Percentiles rank a stretch among this genome's conserved stretches.
Evolutionary conservation across 2,888 invertebrate genomes (phyloP).

Genomic region (Dyspetes luteomarginatus): DNA sequence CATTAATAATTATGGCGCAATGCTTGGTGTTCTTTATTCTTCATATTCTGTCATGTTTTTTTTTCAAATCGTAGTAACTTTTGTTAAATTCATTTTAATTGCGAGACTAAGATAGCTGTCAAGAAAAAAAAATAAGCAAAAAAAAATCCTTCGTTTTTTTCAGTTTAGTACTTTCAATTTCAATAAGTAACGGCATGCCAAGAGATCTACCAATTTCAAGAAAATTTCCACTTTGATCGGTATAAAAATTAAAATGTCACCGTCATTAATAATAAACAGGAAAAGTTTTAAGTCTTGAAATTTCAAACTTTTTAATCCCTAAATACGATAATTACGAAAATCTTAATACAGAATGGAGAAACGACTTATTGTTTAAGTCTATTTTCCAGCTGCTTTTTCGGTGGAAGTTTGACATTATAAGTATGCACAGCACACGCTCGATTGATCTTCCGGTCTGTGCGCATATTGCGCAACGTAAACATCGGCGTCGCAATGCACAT

Average conservation of each 20-base stretch:
- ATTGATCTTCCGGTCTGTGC: constrained; percentile 41
- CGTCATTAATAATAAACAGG: neutral
- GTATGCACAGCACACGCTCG: constrained; percentile 35
- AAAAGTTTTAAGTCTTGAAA: neutral
- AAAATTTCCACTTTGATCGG: too few relatives aligned
- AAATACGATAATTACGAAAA: neutral
- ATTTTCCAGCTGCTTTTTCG: constrained; percentile 14
- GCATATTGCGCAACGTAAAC: constrained; percentile 42
- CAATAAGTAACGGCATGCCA: too few relatives aligned
- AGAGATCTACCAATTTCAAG: too few relatives aligned
- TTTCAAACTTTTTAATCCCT: neutral
- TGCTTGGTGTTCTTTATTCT: too few relatives aligned
- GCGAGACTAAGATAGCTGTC: too few relatives aligned
- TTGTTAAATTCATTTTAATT: too few relatives aligned
- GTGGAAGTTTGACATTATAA: neutral
- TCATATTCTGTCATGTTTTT: too few relatives aligned
- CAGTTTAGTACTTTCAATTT: too few relatives aligned
- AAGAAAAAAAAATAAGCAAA: too few relatives aligned
- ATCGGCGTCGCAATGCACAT: neutral
- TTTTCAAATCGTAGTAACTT: too few relatives aligned
- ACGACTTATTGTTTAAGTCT: constrained; percentile 14
- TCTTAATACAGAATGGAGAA: neutral
- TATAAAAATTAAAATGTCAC: neutral
- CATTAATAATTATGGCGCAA: too few relatives aligned
- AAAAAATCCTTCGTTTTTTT: too few relatives aligned